Evolutionary conservation across 2,113 vertebrate genomes (phyloP), one percentile per base, ranked within the genome.

Genomic region (Podarcis cretensis): DNA sequence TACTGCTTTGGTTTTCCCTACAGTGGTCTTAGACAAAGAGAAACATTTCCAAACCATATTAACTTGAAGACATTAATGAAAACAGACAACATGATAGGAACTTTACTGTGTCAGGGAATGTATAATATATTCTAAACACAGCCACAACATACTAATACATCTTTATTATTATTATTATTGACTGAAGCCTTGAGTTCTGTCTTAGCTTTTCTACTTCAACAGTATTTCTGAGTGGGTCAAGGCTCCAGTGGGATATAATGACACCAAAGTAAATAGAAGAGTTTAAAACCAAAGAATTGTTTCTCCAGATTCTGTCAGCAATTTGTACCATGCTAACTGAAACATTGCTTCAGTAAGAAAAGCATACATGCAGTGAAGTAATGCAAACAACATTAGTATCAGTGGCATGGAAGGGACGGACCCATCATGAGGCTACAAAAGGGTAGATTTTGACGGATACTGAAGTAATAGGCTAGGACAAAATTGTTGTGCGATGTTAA

Each of bases 1-100:
- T 88, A 93, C 54, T 65, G 92, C 90, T 78, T 43, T 0, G 7
- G 89, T 68, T 94, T 95, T 93, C 80, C 84, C 76, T 90, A 57
- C 66, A 81, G 71, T 68, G 35, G 86, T 94, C 80, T 91, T 74
- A 95, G 91, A 95, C 48, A 63, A 30, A 84, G 66, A 84, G 68
- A 95, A 95, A 79, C 84, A 90, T 73, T 93, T 97, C 93, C 65
- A 92, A 91, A 83, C 35, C 86, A 82, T 65, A 85, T 89, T 91
- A 88, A 80, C 85, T 81, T 81, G 37, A 87, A 25, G n/a, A 90
- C 81, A 12, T 89, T 92, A 92, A 88, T 87, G 81, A 92, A 90
- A 92, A n/a, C 90, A 54, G 40, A 87, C 89, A 92, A 90, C 74
- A 90, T 69, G 91, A 95, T 84, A 87, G 86, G 1, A 14, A 87